phyloP scores from a whole-genome alignment of 1,140 invertebrate genomes.

The Habropoda laboriosa region DNA sequence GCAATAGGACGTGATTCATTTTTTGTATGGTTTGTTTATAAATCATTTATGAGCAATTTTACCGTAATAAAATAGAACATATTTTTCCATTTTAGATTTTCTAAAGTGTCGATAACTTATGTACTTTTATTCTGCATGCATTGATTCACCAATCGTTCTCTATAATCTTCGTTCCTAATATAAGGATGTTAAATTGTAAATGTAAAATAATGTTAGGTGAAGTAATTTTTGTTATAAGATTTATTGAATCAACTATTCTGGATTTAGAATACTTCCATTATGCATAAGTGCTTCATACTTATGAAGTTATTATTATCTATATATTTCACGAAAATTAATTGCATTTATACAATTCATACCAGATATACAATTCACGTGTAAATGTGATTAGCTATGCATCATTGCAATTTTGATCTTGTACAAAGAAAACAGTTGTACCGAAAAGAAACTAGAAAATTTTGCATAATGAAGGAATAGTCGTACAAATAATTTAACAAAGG shows the following conservation, averaged over 20 bases:
- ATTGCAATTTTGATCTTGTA: neutral
- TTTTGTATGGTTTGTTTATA: neutral
- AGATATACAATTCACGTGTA: neutral
- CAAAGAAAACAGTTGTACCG: neutral
- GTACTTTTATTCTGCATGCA: neutral
- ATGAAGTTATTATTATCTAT: neutral
- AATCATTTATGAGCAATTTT: neutral
- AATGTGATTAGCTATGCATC: neutral
- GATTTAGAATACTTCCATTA: neutral
- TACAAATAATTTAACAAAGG: neutral
- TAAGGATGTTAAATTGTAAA: neutral
- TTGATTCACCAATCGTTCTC: neutral
- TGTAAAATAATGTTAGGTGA: neutral
- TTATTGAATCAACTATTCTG: neutral
- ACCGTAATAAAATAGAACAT: neutral
- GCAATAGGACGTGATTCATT: neutral
- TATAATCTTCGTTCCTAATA: neutral
- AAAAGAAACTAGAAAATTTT: neutral
- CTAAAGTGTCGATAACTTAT: neutral
- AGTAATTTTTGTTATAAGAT: neutral
- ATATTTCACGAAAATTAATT: neutral
- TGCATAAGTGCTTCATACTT: neutral
- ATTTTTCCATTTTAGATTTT: neutral
- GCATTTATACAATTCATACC: neutral
- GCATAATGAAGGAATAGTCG: conserved; percentile 4